Conservation (phyloP, 2,888 invertebrate genomes). For the Trichacis sp. region DNA sequence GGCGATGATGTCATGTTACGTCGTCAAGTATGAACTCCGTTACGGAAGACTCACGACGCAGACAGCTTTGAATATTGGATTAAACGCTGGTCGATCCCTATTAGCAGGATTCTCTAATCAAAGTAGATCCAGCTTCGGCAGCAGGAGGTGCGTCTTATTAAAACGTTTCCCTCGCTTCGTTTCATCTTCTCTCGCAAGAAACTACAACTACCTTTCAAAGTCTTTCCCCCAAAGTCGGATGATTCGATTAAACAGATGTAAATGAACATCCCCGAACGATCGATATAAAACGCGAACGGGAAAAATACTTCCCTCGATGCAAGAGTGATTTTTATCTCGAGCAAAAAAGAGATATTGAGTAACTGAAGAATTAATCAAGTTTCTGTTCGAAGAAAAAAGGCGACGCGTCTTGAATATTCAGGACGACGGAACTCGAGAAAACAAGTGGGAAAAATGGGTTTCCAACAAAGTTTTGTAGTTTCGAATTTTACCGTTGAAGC, state of each 20-base stretch:
- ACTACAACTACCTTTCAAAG: conserved; percentile 21
- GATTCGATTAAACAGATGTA: conserved; percentile 15
- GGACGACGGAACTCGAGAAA: neutral
- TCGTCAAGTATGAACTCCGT: conserved; percentile 11
- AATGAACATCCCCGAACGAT: neutral
- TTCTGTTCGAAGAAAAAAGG: too few relatives aligned
- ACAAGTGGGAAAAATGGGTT: neutral
- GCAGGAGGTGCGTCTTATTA: conserved; percentile 33
- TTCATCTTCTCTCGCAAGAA: conserved; percentile 13
- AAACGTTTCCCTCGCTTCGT: conserved; percentile 25
- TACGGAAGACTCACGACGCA: conserved; percentile 46
- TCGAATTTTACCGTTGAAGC: too few relatives aligned
- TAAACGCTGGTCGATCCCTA: conserved; percentile 62
- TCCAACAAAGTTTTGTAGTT: too few relatives aligned
- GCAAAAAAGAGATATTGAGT: too few relatives aligned
- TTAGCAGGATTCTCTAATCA: conserved; percentile 65
- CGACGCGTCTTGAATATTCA: too few relatives aligned
- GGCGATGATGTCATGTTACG: neutral
- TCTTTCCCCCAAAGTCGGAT: conserved; percentile 1
- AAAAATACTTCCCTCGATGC: too few relatives aligned
- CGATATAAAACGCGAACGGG: too few relatives aligned
- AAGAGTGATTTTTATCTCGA: too few relatives aligned
- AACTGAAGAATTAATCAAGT: too few relatives aligned
- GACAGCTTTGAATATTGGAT: conserved; percentile 65
- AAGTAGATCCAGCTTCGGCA: conserved; percentile 48